Percentiles rank a stretch among this genome's conserved stretches.
Evolutionary conservation across 2,888 invertebrate genomes (phyloP).

Genomic region (Synanthedon vespiformis): DNA sequence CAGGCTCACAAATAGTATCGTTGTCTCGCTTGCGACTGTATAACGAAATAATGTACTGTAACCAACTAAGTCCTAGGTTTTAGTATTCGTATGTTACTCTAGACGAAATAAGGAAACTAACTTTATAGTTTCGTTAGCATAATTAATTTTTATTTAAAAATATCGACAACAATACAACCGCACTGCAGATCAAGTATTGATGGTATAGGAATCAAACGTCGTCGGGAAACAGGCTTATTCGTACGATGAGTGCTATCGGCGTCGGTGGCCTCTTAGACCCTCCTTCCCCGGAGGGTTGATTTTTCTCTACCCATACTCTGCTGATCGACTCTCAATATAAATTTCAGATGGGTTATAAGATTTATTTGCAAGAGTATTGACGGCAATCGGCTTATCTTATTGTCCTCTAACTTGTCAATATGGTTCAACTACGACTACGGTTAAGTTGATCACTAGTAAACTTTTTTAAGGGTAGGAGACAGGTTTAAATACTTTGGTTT

Average conservation of each 20-base stretch:
- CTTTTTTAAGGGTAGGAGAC: too few species aligned
- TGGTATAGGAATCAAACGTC: constrained; percentile 67
- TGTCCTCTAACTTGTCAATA: too few species aligned
- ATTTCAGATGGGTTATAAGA: constrained; percentile 65
- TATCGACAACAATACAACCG: constrained; percentile 22
- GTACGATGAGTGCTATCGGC: constrained; percentile 61
- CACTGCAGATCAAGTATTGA: constrained; percentile 66
- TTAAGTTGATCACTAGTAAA: too few species aligned
- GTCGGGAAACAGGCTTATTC: constrained; percentile 70
- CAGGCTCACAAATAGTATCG: too few species aligned
- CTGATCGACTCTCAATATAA: constrained; percentile 64
- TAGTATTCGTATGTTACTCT: too few species aligned
- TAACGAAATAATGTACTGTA: too few species aligned
- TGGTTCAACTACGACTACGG: too few species aligned
- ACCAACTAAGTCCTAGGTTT: too few species aligned
- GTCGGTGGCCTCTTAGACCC: constrained; percentile 49
- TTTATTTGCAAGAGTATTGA: constrained; percentile 15
- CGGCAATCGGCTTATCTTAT: constrained; percentile 1
- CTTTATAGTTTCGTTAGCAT: too few species aligned
- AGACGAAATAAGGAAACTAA: too few species aligned
- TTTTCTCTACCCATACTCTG: constrained; percentile 57
- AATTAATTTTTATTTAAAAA: not conserved
- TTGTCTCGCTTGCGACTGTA: too few species aligned
- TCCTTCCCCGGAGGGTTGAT: constrained; percentile 53
- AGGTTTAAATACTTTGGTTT: too few species aligned